Evolutionary conservation across 2,888 invertebrate genomes (phyloP), one percentile per base, ranked within the genome.

Genomic region (Bellardia pandia): DNA sequence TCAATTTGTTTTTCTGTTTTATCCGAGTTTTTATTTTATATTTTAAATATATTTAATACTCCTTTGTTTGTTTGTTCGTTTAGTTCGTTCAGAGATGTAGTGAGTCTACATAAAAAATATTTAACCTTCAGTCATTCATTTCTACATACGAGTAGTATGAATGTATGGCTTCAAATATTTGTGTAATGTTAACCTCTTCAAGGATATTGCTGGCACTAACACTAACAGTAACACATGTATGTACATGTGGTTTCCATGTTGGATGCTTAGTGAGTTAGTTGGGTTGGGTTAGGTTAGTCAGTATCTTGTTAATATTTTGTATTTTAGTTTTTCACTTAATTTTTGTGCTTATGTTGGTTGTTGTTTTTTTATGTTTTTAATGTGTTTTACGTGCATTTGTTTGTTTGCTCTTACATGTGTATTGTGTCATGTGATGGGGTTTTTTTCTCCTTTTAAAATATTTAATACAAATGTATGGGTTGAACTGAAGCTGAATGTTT

Each of bases 121-220:
- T 87, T 87, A 87, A 85, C 86, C 86, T 87, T 85, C 81, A 82
- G 75, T 23, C 60, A 80, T 53, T 71, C 53, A 71, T 79, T 71
- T 58, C 40, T 58, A 37, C 51, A 81, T 69, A 68, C 53, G 80
- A 58, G 23, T 37, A 72, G n/a, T 76, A 64, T 14, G 42, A 72
- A 23, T 69, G 40, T 66, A 58, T 40, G 68, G 23, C 51, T 80
- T 83, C 66, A 84, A 74, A 76, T 77, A 74, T 86, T 80, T 81
- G 76, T 80, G 53, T 80, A 64, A 77, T 77, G 72, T 84, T 86
- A 84, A 86, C 86, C 86, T 85, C 77, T 68, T 87, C 84, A 87
- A 87, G 87, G 84, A 84, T 85, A 85, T 53, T 76, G 37, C 58
- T 76, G 33, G 56, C 51, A 78, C 62, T 78, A 56, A 72, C 58